Evolutionary conservation across 2,888 invertebrate genomes (phyloP), one percentile per base, ranked within the genome.

Genomic region (Myopa tessellatipennis): DNA sequence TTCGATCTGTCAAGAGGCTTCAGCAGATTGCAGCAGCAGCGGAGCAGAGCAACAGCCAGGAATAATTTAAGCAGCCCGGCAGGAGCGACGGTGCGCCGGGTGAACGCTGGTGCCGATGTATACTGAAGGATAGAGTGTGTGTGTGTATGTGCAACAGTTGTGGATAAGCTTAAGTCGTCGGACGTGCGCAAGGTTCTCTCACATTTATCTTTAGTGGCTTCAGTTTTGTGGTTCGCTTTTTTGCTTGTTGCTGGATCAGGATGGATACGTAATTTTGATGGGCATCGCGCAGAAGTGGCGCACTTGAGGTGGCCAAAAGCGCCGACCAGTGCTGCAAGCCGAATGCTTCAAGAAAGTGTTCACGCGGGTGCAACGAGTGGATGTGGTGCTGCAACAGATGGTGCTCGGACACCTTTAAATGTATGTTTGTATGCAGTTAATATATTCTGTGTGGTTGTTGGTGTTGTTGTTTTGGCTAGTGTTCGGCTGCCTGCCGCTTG

Each of bases 141-240:
- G 58, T 58, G 58, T 58, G 58, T 58, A 4, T 61, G 26, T 26
- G 14, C 34, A 14, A 8, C 79, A 79, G 80, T 75, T 78, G 73
- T 76, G 73, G 61, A 72, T 77, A 79, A 76, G 76, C 68, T 67
- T 45, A 58, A 58, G 58, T 58, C 79, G 36, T 60, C 63, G 73
- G 50, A 73, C 45, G 55, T 74, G 52, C 26, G 16, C 65, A 55
- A n/a, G 34, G 74, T 85, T 85, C 85, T 85, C 85, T 85, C 85
- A 85, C 85, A 85, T 85, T 85, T 85, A 85, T 85, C 85, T 85
- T 84, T 45, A 3, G 36, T 40, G 72, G 60, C 4, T 40, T 72
- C 16, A 67, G 80, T 83, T 70, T 71, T 71, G 14, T 70, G 55
- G 14, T n/a, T 72, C 3, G 4, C 60, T 61, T 63, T 26, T 73